A percentile compares a stretch with the other conserved stretches of the same genome.
These are phyloP conservation scores for Herpetotheres cachinnans DNA, from an alignment of 2,113 vertebrate species.

Conservation along the genomic window DNA sequence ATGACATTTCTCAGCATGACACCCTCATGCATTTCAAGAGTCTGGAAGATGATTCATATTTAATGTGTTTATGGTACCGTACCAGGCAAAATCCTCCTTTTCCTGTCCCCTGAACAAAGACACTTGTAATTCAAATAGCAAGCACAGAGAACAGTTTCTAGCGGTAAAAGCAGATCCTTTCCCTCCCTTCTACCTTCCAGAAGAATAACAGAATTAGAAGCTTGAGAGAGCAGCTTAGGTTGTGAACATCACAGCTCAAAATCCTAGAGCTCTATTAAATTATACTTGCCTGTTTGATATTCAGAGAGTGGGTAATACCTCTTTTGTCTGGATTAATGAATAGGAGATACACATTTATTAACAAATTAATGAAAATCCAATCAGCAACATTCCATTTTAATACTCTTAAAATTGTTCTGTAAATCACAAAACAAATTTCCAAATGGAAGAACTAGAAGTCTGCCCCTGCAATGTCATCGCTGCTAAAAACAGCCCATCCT, in stretches of 20 bases:
- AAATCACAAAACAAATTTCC: conserved; percentile 74
- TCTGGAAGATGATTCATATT: conserved; percentile 39
- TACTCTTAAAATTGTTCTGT: conserved; percentile 58
- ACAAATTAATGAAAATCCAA: conserved; percentile 68
- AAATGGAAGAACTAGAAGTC: conserved; percentile 79
- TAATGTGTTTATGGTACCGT: neutral
- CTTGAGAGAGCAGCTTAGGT: conserved; percentile 30
- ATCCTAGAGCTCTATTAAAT: conserved; percentile 63
- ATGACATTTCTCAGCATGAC: conserved; percentile 31
- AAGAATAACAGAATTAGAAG: neutral
- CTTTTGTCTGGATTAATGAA: conserved; percentile 64
- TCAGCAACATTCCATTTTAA: conserved; percentile 60
- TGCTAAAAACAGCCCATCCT: conserved; percentile 74
- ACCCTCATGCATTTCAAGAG: conserved; percentile 4
- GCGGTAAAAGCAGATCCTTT: neutral
- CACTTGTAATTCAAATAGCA: neutral
- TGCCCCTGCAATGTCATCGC: conserved; percentile 69
- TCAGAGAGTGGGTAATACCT: conserved; percentile 48
- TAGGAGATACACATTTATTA: conserved; percentile 65
- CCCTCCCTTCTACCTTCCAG: neutral
- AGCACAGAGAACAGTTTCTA: neutral
- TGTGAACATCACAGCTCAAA: neutral
- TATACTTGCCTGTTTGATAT: neutral
- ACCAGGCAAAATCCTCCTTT: conserved; percentile 24
- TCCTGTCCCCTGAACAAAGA: conserved; percentile 49